These are phyloP conservation scores for Drepanosiphum platanoidis DNA, from an alignment of 2,888 invertebrate genomes.

Conservation along the genomic window DNA sequence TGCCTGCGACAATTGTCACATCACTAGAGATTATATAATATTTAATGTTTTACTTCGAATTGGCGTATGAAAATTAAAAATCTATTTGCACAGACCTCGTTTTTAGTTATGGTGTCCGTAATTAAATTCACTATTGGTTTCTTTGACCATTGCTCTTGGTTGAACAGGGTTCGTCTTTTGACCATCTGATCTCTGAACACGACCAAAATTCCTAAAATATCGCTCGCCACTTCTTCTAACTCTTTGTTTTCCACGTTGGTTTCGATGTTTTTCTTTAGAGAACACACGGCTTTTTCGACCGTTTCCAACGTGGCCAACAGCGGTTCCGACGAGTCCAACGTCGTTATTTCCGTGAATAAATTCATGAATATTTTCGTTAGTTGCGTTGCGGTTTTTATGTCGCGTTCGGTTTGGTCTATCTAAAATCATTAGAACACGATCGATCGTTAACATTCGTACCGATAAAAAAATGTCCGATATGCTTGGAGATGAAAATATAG, in stretches of 20 bases:
- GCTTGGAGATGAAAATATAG: background rate
- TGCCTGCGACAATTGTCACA: too few species aligned
- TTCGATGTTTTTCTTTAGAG: constrained; percentile 34
- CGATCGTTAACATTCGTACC: too few species aligned
- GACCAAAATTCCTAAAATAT: constrained; percentile 11
- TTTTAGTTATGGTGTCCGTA: constrained; percentile 16
- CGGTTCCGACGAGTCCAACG: constrained; percentile 18
- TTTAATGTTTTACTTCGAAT: background rate
- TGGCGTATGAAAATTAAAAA: background rate
- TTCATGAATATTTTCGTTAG: constrained; percentile 14
- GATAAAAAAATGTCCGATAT: background rate
- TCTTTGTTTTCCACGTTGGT: constrained; percentile 42
- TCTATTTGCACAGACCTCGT: background rate
- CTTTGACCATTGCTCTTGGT: constrained; percentile 42
- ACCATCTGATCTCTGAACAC: constrained; percentile 39
- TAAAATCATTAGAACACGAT: constrained; percentile 5
- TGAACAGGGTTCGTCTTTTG: constrained; percentile 24
- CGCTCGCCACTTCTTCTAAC: constrained; percentile 14
- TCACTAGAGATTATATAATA: background rate
- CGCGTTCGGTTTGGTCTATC: constrained; percentile 38
- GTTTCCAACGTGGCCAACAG: constrained; percentile 13
- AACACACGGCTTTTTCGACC: constrained; percentile 41
- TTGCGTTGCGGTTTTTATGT: constrained; percentile 41
- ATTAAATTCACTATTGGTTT: constrained; percentile 50
- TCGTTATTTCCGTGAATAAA: constrained; percentile 19